Evolutionary conservation across 2,888 invertebrate species (phyloP).

Genomic region (Polyploca ridens): DNA sequence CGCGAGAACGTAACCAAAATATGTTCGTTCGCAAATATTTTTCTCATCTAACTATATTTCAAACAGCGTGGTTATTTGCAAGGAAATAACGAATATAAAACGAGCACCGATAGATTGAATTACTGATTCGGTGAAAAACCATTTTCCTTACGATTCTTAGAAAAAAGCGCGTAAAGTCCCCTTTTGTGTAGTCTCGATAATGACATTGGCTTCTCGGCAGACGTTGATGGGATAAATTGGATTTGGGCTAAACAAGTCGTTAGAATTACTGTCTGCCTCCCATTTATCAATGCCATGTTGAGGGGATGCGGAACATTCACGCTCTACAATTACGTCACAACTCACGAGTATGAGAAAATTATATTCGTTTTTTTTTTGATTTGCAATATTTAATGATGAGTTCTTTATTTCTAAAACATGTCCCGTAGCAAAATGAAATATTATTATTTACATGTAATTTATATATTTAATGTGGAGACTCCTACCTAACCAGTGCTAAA

Average conservation of each 20-base stretch:
- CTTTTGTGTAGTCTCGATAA: conserved; percentile 37
- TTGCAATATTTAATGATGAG: not conserved
- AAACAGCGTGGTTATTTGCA: too few relatives aligned
- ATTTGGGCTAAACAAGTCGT: conserved; percentile 73
- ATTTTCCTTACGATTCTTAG: conserved; percentile 35
- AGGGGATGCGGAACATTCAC: not conserved
- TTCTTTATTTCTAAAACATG: too few relatives aligned
- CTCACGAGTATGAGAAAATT: not conserved
- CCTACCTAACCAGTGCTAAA: conserved; percentile 11
- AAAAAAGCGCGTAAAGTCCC: conserved; percentile 30
- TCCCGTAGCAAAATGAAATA: too few relatives aligned
- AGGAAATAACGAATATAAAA: conserved; percentile 22
- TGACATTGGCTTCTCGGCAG: conserved; percentile 39
- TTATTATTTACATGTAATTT: too few relatives aligned
- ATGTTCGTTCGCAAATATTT: too few relatives aligned
- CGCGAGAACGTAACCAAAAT: too few relatives aligned
- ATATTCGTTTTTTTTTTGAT: not conserved
- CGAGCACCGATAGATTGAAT: conserved; percentile 39
- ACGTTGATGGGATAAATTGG: conserved; percentile 58
- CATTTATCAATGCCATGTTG: conserved; percentile 3
- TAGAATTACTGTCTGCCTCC: conserved; percentile 44
- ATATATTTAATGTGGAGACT: not conserved
- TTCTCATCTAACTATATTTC: too few relatives aligned
- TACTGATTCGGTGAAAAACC: conserved; percentile 44
- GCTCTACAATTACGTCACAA: not conserved